Conservation (phyloP, 1,140 invertebrate genomes). For the Zaprionus gabonicus region DNA sequence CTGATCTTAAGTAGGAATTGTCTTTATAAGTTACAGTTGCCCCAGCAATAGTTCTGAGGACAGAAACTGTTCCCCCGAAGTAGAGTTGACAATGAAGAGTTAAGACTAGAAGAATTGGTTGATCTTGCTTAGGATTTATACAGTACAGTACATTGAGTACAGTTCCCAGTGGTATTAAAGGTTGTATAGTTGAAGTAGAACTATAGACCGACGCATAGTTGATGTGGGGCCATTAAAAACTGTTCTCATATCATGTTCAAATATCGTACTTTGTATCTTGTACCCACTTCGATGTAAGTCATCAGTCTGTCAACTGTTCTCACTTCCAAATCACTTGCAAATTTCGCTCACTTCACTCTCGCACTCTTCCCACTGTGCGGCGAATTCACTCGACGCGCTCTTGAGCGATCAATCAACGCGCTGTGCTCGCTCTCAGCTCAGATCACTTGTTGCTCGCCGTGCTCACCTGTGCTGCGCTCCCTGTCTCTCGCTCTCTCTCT, state of each 20-base stretch:
- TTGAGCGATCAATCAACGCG: conserved; percentile 17
- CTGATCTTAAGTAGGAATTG: no score
- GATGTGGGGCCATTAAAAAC: background rate
- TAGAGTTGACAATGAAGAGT: background rate
- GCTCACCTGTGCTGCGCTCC: conserved; percentile 29
- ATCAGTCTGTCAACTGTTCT: background rate
- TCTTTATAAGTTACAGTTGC: no score
- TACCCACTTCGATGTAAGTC: background rate
- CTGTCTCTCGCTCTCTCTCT: conserved; percentile 1
- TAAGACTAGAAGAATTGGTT: no score
- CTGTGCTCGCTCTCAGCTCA: background rate
- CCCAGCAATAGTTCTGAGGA: no score
- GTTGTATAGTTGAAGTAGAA: background rate
- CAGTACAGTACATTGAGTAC: background rate
- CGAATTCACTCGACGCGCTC: conserved; percentile 41
- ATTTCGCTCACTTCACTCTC: background rate
- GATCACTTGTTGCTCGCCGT: conserved; percentile 22
- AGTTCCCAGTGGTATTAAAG: background rate
- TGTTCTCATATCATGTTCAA: background rate
- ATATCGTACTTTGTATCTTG: background rate
- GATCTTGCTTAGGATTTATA: background rate
- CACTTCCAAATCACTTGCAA: background rate
- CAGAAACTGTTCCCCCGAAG: background rate
- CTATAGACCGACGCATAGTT: background rate
- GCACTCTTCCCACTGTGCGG: conserved; percentile 54